These are phyloP conservation scores for Grapholita molesta DNA, from an alignment of 1,140 invertebrate species.

Conservation along the genomic window DNA sequence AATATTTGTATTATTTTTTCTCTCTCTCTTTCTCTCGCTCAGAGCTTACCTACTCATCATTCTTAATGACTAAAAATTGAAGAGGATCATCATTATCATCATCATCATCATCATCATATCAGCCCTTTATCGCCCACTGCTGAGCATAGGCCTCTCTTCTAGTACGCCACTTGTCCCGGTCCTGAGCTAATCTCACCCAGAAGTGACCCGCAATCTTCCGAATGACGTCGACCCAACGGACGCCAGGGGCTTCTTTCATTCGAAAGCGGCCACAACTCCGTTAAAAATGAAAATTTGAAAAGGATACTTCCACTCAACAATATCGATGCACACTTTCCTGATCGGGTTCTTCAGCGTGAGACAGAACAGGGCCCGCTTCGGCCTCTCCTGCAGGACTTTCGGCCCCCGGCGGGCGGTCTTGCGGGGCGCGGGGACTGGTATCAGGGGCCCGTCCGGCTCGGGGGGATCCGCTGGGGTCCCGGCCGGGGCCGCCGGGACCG, in stretches of 20 bases:
- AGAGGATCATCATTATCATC: neutral
- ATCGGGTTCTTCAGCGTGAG: slow-evolving; percentile 97
- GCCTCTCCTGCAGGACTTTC: slow-evolving; percentile 93
- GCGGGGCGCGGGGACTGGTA: slow-evolving; percentile 66
- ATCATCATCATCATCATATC: neutral
- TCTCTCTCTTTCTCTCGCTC: too few species aligned
- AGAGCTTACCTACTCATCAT: too few species aligned
- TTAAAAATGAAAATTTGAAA: slow-evolving; percentile 66
- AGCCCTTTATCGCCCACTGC: too few species aligned
- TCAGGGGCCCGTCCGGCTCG: slow-evolving; percentile 40
- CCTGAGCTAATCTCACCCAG: too few species aligned
- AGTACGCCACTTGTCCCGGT: too few species aligned
- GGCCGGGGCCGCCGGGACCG: slow-evolving; percentile 29
- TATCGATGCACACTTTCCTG: slow-evolving; percentile 95
- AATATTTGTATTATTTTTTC: too few species aligned
- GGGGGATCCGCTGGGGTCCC: slow-evolving; percentile 27
- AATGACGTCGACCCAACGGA: too few species aligned
- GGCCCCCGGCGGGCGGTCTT: slow-evolving; percentile 83
- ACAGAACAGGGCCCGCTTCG: slow-evolving; percentile 95
- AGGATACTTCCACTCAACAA: slow-evolving; percentile 99
- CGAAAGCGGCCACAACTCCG: too few species aligned
- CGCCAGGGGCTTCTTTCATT: too few species aligned
- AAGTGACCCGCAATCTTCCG: too few species aligned
- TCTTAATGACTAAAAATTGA: too few species aligned
- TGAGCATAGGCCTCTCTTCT: too few species aligned